Evolutionary conservation across 2,797 vertebrate genomes (phyloP).

Genomic region (Melanotaenia nigrans): DNA sequence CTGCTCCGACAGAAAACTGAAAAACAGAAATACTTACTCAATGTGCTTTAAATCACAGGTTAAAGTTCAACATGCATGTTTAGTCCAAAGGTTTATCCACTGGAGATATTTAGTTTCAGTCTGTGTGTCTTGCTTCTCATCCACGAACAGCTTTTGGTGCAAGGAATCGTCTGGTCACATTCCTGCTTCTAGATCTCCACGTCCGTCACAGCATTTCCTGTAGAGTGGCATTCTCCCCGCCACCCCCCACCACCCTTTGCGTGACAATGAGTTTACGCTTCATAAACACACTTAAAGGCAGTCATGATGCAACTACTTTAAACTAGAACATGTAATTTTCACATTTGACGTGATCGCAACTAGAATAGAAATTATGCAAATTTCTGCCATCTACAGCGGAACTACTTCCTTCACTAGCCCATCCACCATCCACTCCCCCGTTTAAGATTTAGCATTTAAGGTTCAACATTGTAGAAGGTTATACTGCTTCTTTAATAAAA

Average conservation of each 20-base stretch:
- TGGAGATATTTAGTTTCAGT: rapidly evolving
- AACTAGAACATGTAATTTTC: slow-evolving; percentile 14
- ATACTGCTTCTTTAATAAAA: not conserved
- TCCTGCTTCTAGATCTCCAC: slow-evolving; percentile 18
- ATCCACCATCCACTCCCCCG: not conserved
- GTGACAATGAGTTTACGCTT: slow-evolving; percentile 14
- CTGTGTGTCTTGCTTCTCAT: slow-evolving; percentile 2
- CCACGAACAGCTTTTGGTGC: not conserved
- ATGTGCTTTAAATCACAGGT: not conserved
- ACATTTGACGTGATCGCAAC: not conserved
- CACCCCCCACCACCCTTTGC: not conserved
- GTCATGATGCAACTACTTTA: slow-evolving; percentile 22
- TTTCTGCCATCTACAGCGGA: not conserved
- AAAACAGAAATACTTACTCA: slow-evolving; percentile 30
- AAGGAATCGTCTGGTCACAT: slow-evolving; percentile 20
- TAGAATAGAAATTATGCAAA: not conserved
- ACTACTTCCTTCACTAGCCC: not conserved
- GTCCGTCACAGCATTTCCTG: slow-evolving; percentile 54
- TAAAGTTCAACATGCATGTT: not conserved
- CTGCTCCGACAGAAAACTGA: not conserved
- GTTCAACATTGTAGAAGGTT: not conserved
- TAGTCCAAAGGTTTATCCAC: slow-evolving; percentile 6
- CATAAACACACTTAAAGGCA: slow-evolving; percentile 1
- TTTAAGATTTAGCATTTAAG: not conserved
- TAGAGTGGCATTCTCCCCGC: slow-evolving; percentile 59